Conservation (phyloP, 2,888 invertebrate genomes). For the Ormyrus labotus region DNA sequence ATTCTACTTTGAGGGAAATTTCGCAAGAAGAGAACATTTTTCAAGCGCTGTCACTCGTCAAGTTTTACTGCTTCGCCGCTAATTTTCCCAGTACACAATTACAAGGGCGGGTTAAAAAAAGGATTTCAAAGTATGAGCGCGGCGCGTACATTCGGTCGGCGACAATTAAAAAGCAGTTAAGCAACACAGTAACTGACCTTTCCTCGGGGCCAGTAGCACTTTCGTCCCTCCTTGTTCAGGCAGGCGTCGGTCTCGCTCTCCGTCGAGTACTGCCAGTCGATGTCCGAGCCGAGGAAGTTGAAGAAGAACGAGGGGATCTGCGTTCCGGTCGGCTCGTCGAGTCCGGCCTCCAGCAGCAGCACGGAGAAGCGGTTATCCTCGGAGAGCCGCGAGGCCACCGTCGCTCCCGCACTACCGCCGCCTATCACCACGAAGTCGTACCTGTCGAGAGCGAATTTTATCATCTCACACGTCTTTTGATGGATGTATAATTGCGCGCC, state of each 20-base stretch:
- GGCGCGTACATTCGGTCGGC: no score
- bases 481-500: no score
- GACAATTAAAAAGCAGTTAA: no score
- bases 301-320: conserved; percentile 94
- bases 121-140: no score
- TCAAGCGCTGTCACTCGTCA: no score
- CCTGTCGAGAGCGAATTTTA: conserved; percentile 58
- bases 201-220: conserved; percentile 91
- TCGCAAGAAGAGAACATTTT: no score
- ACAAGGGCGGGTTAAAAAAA: no score
- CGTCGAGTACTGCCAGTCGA: conserved; percentile 92
- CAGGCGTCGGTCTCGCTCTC: conserved; percentile 89
- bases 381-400: conserved; percentile 83
- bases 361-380: conserved; percentile 86
- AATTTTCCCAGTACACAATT: no score
- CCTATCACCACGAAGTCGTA: conserved; percentile 88
- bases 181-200: conserved; percentile 77
- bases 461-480: not conserved
- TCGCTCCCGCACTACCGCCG: conserved; percentile 84
- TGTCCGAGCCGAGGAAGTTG: conserved; percentile 89
- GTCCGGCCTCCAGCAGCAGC: conserved; percentile 86
- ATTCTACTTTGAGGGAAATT: no score
- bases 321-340: conserved; percentile 91
- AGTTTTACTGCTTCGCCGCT: no score
- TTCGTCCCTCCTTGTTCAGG: conserved; percentile 82